Evolutionary conservation across 2,888 invertebrate genomes (phyloP).

Genomic region (Hermodice carunculata): DNA sequence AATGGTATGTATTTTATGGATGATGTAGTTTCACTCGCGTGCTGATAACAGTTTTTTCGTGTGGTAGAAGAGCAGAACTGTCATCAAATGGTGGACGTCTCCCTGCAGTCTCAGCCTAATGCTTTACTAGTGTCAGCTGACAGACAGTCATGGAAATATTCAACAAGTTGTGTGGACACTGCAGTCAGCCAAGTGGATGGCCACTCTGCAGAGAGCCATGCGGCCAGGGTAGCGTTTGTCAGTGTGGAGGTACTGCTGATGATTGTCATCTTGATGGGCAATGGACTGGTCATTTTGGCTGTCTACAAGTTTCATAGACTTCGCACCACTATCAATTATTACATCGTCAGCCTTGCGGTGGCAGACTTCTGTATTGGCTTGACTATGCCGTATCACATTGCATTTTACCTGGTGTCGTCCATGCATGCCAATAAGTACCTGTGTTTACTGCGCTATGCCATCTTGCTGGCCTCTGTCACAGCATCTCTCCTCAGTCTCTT

Average conservation of each 20-base stretch:
- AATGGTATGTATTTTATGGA: too few relatives aligned
- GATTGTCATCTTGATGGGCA: neutral
- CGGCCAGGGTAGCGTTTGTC: too few relatives aligned
- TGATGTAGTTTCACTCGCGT: too few relatives aligned
- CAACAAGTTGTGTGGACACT: neutral
- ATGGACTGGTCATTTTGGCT: neutral
- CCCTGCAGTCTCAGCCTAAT: neutral
- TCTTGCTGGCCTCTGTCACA: neutral
- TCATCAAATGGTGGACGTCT: too few relatives aligned
- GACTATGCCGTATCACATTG: neutral
- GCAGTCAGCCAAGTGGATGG: too few relatives aligned
- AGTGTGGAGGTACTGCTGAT: neutral
- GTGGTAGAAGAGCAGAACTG: too few relatives aligned
- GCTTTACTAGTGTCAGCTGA: neutral
- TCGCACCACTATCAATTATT: neutral
- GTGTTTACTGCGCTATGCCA: neutral
- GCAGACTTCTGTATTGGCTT: neutral
- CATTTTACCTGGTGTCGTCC: neutral
- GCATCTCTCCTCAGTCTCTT: neutral
- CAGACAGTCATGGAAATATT: neutral
- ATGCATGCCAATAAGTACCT: neutral
- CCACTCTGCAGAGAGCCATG: too few relatives aligned
- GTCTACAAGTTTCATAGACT: neutral
- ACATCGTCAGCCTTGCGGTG: slow-evolving; percentile 1
- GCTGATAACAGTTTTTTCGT: too few relatives aligned